Conservation (phyloP, 1,140 invertebrate species). For the Helicorthomorpha holstii region DNA sequence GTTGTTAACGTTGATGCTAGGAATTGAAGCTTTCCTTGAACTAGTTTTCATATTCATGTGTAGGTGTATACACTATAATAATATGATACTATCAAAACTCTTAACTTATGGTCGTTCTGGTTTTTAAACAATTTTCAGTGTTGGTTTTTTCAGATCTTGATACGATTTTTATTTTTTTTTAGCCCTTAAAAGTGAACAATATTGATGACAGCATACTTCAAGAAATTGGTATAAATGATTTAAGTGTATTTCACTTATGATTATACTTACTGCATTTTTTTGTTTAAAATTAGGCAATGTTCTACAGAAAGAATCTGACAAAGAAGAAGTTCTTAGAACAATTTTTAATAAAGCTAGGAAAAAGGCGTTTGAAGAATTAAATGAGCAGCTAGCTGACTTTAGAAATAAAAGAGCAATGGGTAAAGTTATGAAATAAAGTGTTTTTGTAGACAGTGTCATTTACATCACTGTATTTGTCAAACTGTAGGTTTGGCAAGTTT, state of each 20-base stretch:
- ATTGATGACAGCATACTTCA: constrained; percentile 70
- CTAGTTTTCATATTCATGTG: too few species aligned
- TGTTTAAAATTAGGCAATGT: constrained; percentile 37
- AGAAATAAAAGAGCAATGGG: constrained; percentile 65
- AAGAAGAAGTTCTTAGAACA: constrained; percentile 70
- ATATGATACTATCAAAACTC: too few species aligned
- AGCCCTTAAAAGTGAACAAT: constrained; percentile 64
- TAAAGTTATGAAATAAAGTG: constrained; percentile 11
- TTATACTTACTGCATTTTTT: not conserved
- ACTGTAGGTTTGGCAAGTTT: constrained; percentile 60
- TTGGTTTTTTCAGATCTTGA: not conserved
- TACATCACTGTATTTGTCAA: not conserved
- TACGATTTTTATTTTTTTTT: constrained; percentile 23
- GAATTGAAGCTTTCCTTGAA: too few species aligned
- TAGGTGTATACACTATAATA: too few species aligned
- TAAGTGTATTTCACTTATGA: not conserved
- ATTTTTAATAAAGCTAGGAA: constrained; percentile 72
- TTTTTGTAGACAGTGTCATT: constrained; percentile 2
- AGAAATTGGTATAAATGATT: constrained; percentile 42
- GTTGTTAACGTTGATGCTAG: too few species aligned
- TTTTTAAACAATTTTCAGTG: too few species aligned
- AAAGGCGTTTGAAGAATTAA: constrained; percentile 68
- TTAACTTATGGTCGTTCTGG: too few species aligned
- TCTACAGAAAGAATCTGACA: constrained; percentile 58
- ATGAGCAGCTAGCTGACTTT: constrained; percentile 73